Base-by-base conservation (phyloP, 2,797 vertebrate species). In the Momotus momota region DNA sequence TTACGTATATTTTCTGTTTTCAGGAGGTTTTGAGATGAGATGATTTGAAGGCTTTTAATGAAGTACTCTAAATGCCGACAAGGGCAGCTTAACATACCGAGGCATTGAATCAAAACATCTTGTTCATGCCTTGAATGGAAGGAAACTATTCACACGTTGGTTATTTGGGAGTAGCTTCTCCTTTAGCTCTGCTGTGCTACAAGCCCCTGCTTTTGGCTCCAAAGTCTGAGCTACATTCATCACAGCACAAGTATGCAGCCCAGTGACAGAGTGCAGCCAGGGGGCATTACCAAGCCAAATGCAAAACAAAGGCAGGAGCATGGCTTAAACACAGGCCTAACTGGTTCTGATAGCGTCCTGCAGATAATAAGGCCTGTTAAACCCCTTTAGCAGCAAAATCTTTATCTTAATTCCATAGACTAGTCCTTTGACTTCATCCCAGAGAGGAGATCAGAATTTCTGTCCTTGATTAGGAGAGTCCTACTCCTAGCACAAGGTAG, bases 81-180 rank as follows among this genome's bases (percentile, higher is more conserved):
- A 96, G 83, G 74, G 90, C 88, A 86, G 74, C 93, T 97, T 97
- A 93, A 87, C 95, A 96, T 97, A 89, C 95, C 93, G 87, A 80
- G 52, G 92, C 64, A 73, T 55, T 67, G 86, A 92, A 94, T 92
- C 92, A 87, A 97, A 95, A 96, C 88, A 82, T 94, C 93, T 95
- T 80, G 81, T 89, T 90, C 95, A 27, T 95, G 93, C 88, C 90
- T 94, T 96, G 92, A 97, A 96, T 96, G 96, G 96, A 95, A 94
- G 90, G 96, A 93, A 96, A 91, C 89, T 96, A 96, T 94, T 96
- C 89, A 95, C 84, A 90, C 54, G 2, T 65, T 38, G 69, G 91
- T 83, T 96, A 83, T 93, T 90, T 57, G 87, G 89, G 94, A 94
- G 92, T 93, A 93, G 79, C 87, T 91, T 69, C 75, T 94, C 57